Conservation (phyloP, 2,888 invertebrate genomes). For the Coelinius sp. region DNA sequence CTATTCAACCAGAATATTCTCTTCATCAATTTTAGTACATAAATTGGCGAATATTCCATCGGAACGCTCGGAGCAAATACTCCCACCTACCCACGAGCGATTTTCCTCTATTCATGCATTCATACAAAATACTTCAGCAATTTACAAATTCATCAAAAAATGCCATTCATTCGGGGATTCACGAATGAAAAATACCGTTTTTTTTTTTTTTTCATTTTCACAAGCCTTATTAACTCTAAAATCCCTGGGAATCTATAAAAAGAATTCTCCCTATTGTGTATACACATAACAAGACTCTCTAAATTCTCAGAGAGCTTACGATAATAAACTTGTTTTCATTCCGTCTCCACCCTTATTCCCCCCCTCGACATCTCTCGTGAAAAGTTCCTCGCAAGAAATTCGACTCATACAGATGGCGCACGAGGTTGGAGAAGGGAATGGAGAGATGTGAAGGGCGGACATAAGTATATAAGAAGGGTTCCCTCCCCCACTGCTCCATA, state of each 20-base stretch:
- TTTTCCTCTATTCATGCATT: not conserved
- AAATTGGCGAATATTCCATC: not conserved
- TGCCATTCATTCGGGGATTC: not conserved
- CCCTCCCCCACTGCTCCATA: slow-evolving; percentile 5
- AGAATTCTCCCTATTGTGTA: slow-evolving; percentile 3
- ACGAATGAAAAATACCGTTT: not conserved
- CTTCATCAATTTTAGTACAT: not conserved
- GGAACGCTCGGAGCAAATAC: not conserved
- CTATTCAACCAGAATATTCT: not conserved
- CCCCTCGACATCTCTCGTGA: not conserved
- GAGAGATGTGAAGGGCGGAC: slow-evolving; percentile 39
- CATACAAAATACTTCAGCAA: not conserved
- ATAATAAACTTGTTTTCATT: slow-evolving; percentile 48
- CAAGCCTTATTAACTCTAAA: not conserved
- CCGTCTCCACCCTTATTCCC: slow-evolving; percentile 26
- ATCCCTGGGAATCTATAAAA: not conserved
- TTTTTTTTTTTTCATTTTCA: not conserved
- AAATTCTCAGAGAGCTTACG: slow-evolving; percentile 22
- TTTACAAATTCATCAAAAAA: not conserved
- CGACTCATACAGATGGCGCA: slow-evolving; percentile 46
- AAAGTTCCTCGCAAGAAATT: slow-evolving; percentile 40
- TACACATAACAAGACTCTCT: slow-evolving; percentile 1
- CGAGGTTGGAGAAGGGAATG: slow-evolving; percentile 42
- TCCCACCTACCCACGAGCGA: not conserved
- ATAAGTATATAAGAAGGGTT: not conserved